Conservation (phyloP, 2,888 invertebrate genomes). For the Herminia tarsipennalis region DNA sequence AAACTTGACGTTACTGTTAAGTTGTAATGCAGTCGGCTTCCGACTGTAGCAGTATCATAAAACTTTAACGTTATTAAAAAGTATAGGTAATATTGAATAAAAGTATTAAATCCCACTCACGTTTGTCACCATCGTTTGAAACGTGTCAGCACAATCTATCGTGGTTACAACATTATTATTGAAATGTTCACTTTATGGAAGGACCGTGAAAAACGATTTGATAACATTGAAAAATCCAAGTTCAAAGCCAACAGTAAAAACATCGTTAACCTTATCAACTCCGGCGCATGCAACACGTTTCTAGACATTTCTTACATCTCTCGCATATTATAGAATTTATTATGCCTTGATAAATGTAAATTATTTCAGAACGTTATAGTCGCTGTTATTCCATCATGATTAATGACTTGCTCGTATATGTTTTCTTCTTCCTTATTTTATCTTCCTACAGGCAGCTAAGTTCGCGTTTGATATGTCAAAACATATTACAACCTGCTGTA, state of each 20-base stretch:
- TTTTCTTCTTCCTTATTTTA: constrained; percentile 1
- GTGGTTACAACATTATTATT: constrained; percentile 18
- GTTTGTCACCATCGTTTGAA: constrained; percentile 5
- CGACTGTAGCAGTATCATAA: no score
- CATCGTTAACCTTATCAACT: constrained; percentile 41
- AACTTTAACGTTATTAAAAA: no score
- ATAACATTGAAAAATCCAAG: constrained; percentile 42
- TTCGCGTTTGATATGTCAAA: constrained; percentile 2
- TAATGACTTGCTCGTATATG: constrained; percentile 9
- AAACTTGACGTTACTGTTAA: no score
- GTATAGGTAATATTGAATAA: background rate
- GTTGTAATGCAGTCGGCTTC: no score
- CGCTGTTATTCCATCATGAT: constrained; percentile 7
- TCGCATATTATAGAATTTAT: constrained; percentile 14
- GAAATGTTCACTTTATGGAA: constrained; percentile 16
- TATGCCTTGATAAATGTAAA: constrained; percentile 13
- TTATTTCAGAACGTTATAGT: constrained; percentile 3
- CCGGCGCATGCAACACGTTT: constrained; percentile 24
- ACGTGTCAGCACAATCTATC: constrained; percentile 9
- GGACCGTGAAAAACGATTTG: constrained; percentile 25
- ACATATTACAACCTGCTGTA: constrained; percentile 1
- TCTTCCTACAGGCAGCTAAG: background rate
- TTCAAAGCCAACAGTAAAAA: constrained; percentile 51
- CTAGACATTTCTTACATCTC: constrained; percentile 19
- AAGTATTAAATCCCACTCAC: constrained; percentile 3